A percentile compares a stretch with the other conserved stretches of the same genome.
phyloP scores from a whole-genome alignment of 1,140 invertebrate species.

The Laodelphax striatellus region DNA sequence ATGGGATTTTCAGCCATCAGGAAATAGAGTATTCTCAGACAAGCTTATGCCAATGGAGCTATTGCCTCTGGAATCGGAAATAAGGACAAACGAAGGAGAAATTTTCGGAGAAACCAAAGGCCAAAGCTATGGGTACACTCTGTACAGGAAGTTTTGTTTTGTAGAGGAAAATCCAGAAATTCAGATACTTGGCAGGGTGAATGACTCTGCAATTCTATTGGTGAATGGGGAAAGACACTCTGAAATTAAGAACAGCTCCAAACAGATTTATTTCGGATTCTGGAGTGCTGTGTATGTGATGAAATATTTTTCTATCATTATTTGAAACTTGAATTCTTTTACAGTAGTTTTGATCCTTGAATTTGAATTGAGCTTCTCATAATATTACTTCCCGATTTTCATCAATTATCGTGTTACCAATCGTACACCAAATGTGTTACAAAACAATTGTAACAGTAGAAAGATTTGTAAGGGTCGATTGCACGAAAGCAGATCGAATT shows the following conservation, averaged over 20 bases:
- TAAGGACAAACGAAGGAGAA: too few species aligned
- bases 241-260: conserved; percentile 22
- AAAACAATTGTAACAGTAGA: too few species aligned
- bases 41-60: conserved; percentile 39
- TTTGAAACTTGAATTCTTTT: too few species aligned
- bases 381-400: too few species aligned
- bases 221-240: conserved; percentile 33
- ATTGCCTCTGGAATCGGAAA: conserved; percentile 35
- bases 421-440: too few species aligned
- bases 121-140: conserved; percentile 45
- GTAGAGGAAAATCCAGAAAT: conserved; percentile 31
- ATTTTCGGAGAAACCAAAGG: conserved; percentile 32
- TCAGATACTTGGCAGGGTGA: conserved; percentile 34
- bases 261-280: conserved; percentile 35
- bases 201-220: conserved; percentile 40
- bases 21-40: conserved; percentile 13
- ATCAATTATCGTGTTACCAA: too few species aligned
- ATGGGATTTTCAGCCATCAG: conserved; percentile 9
- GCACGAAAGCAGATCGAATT: too few species aligned
- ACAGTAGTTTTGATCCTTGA: too few species aligned
- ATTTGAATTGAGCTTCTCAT: too few species aligned
- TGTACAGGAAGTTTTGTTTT: conserved; percentile 25
- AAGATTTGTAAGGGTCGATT: too few species aligned
- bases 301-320: too few species aligned
- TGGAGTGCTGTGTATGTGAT: conserved; percentile 33